phyloP scores from a whole-genome alignment of 2,113 vertebrate genomes.

The Percina caprodes region DNA sequence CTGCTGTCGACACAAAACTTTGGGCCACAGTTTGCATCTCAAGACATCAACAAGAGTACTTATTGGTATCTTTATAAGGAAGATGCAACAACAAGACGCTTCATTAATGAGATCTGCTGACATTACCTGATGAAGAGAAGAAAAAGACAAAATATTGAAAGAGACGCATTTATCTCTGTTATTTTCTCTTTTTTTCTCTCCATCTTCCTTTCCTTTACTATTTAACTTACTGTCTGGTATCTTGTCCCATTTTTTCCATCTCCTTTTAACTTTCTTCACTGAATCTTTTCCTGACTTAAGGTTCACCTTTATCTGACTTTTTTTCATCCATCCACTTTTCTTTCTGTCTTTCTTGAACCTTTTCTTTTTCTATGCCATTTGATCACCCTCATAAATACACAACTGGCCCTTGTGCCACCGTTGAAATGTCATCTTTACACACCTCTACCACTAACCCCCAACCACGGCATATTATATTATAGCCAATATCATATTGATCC shows the following conservation, averaged over 20 bases:
- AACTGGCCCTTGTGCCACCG: background rate
- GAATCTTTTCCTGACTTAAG: background rate
- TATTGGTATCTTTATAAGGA: background rate
- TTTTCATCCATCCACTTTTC: background rate
- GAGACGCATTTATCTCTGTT: background rate
- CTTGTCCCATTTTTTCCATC: too few species aligned
- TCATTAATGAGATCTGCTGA: background rate
- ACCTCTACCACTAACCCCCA: background rate
- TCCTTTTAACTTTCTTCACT: background rate
- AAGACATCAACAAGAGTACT: background rate
- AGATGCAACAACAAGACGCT: background rate
- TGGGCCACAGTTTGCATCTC: background rate
- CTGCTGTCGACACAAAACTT: constrained; percentile 11
- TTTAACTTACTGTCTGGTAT: background rate
- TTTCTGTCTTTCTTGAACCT: background rate
- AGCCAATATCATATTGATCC: constrained; percentile 54
- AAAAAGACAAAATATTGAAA: background rate
- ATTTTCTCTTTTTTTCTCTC: background rate
- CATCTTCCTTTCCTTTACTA: background rate
- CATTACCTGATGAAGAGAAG: background rate
- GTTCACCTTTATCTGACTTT: background rate
- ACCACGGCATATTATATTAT: constrained; percentile 25
- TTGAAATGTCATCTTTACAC: background rate
- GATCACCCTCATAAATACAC: too few species aligned
- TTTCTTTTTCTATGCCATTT: background rate